Conservation (phyloP, 2,797 vertebrate species). For the Philypnodon macrostomus region DNA sequence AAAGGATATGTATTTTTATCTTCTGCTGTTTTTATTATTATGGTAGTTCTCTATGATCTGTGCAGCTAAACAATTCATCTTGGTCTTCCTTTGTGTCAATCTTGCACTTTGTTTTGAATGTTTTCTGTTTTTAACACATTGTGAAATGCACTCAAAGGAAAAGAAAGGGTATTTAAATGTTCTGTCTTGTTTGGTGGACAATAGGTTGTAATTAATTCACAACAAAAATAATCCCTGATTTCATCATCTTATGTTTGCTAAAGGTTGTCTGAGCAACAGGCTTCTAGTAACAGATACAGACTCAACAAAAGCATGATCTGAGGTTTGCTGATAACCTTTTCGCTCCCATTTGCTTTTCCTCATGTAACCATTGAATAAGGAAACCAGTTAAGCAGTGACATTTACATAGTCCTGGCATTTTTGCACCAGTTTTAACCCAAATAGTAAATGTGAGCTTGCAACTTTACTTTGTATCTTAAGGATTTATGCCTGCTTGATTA, state of each 20-base stretch:
- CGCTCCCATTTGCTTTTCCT: conserved; percentile 57
- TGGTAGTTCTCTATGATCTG: neutral
- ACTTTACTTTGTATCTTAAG: conserved; percentile 55
- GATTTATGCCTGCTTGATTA: conserved; percentile 58
- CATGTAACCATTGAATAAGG: conserved; percentile 31
- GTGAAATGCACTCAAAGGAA: conserved; percentile 57
- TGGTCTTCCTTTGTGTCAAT: conserved; percentile 55
- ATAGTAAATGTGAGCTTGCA: conserved; percentile 63
- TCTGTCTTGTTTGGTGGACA: conserved; percentile 10
- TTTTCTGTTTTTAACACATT: no score
- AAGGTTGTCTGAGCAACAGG: conserved; percentile 53
- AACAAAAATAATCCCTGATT: conserved; percentile 21
- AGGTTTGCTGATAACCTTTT: conserved; percentile 48
- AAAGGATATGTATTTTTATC: neutral
- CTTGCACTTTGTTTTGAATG: conserved; percentile 52
- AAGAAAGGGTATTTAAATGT: conserved; percentile 39
- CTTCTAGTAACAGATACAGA: conserved; percentile 51
- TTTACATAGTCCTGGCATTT: conserved; percentile 32
- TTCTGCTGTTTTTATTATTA: conserved; percentile 31
- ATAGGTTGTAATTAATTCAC: no score
- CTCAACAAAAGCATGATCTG: conserved; percentile 28
- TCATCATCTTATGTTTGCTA: conserved; percentile 26
- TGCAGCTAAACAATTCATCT: conserved; percentile 47
- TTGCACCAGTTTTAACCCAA: conserved; percentile 61
- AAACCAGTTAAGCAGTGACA: no score